Base-by-base conservation (phyloP, 92 coral and sea anemone genomes). In the Epizoanthus fatuus region DNA sequence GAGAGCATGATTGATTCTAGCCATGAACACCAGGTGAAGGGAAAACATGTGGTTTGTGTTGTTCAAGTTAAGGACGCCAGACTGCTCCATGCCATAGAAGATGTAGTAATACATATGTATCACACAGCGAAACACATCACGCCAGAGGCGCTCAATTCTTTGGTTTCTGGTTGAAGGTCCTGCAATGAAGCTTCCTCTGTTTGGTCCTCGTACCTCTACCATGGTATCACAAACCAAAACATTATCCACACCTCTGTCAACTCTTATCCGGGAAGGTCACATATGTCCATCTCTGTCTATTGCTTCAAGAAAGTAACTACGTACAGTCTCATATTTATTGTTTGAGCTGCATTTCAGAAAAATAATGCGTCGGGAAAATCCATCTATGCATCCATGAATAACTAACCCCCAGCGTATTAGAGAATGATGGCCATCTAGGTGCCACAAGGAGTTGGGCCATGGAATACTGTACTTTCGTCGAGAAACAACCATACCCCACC, bases 391-490 rank as follows among this genome's bases (percentile, higher is more conserved):
- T 13, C 93, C 92, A 62, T 90, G 96, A 17, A 93, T 75, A 12
- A 94, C 92, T 57, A 92, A 87, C 35, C 75, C 87, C 95, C 98
- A 91, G 2, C 93, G 84, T 13, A 94, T 91, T 45, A 91, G 79
- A 0, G 90, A 90, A 67, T 93, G 90, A 69, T 90, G 93, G 29
- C 95, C 93, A 86, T 92, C 93, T 25, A 92, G 44, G 65, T 89
- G 95, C 95, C 95, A 91, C 16, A 91, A 80, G 2, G 95, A 92
- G 75, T 91, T 87, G n/a, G 92, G 87, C 92, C 89, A 88, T 3
- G 92, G 92, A 2, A 76, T 89, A 16, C 56, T 54, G 71, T 91
- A 91, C 35, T 74, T 55, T 65, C 91, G 81, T 8, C 93, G 84
- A 2, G 84, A 86, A 29, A 93, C 87, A 4, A 84, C 29, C 1